Percentiles rank a stretch among this genome's conserved stretches.
Conservation (phyloP, 1,140 invertebrate genomes). For the Paraescarpia echinospica region DNA sequence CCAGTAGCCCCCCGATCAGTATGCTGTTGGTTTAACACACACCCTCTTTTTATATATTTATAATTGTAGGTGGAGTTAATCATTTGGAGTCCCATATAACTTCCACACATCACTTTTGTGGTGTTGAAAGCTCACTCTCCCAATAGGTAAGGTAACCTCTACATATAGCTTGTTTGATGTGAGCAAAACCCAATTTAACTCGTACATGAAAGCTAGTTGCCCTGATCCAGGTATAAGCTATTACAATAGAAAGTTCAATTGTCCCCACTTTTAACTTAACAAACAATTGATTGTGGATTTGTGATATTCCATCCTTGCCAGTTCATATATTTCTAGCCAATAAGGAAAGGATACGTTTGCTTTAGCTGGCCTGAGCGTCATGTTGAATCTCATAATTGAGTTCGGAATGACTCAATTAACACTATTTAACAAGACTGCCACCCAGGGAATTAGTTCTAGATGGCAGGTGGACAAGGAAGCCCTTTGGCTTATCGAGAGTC, state of each 20-base stretch:
- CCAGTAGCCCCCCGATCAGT: not conserved
- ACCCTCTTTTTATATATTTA: not conserved
- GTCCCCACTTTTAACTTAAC: not conserved
- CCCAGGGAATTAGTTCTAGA: too few relatives aligned
- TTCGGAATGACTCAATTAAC: too few relatives aligned
- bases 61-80: not conserved
- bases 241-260: not conserved
- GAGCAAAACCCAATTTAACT: not conserved
- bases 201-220: not conserved
- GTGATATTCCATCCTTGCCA: not conserved
- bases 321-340: not conserved
- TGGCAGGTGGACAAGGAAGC: too few relatives aligned
- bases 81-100: not conserved
- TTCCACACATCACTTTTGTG: not conserved
- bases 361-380: not conserved
- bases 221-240: not conserved
- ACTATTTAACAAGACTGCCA: too few relatives aligned
- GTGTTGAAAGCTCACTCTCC: not conserved
- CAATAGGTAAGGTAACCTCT: not conserved
- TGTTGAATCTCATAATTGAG: not conserved
- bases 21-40: not conserved
- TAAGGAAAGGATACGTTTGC: not conserved
- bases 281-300: not conserved
- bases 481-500: too few relatives aligned
- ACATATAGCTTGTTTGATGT: not conserved